These are phyloP conservation scores for Coleophora deauratella DNA, from an alignment of 2,888 invertebrate species.

Conservation along the genomic window DNA sequence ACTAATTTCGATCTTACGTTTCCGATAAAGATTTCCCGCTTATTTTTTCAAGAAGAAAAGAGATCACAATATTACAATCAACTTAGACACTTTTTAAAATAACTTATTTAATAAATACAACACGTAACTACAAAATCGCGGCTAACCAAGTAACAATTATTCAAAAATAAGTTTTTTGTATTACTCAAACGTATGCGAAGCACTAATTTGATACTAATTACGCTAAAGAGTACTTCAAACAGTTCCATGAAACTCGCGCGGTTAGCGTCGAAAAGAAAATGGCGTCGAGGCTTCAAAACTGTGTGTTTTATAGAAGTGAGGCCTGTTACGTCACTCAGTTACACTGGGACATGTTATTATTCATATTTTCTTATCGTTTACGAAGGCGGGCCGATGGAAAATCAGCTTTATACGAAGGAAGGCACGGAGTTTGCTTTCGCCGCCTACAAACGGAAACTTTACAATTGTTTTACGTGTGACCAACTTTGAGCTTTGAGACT, in stretches of 20 bases:
- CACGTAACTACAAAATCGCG: slow-evolving; percentile 10
- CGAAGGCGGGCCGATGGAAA: slow-evolving; percentile 26
- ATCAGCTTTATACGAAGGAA: slow-evolving; percentile 19
- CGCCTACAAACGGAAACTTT: neutral
- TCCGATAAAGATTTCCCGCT: slow-evolving; percentile 24
- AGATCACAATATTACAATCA: slow-evolving; percentile 19
- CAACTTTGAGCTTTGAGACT: neutral
- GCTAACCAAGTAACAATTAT: slow-evolving; percentile 6
- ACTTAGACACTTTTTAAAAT: slow-evolving; percentile 24
- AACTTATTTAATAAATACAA: neutral
- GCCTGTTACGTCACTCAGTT: slow-evolving; percentile 56
- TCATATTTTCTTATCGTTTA: slow-evolving; percentile 48
- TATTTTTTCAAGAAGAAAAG: slow-evolving; percentile 22
- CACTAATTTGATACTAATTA: slow-evolving; percentile 34
- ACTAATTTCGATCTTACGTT: neutral
- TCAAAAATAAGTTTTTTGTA: slow-evolving; percentile 18
- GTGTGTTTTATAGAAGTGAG: slow-evolving; percentile 56
- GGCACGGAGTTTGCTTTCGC: neutral
- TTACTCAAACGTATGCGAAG: slow-evolving; percentile 13
- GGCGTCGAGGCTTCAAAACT: slow-evolving; percentile 40
- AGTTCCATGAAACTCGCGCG: slow-evolving; percentile 22
- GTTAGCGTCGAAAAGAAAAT: slow-evolving; percentile 46
- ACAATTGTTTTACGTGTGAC: neutral
- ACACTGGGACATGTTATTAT: slow-evolving; percentile 22
- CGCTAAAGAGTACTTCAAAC: slow-evolving; percentile 31